These are phyloP conservation scores for Nilaparvata lugens DNA, from an alignment of 1,140 invertebrate genomes.

Conservation along the genomic window DNA sequence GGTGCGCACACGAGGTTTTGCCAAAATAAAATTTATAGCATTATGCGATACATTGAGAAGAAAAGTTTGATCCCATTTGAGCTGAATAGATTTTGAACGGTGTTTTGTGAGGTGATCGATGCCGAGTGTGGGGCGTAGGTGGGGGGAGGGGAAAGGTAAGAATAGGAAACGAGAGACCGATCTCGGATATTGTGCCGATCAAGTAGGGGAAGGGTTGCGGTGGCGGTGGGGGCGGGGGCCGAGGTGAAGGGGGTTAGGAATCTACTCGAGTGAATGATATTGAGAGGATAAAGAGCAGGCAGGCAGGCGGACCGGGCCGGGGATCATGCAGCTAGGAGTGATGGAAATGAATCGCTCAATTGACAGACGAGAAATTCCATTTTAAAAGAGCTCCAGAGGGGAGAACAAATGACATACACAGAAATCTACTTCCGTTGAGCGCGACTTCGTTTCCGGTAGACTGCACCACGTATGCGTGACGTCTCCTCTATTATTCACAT, in stretches of 20 bases:
- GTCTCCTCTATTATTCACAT: constrained; percentile 1
- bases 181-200: too few species aligned
- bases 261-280: constrained; percentile 4
- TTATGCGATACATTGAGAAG: too few species aligned
- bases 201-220: not conserved
- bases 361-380: constrained; percentile 5
- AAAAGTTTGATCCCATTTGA: too few species aligned
- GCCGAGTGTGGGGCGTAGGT: too few species aligned
- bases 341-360: constrained; percentile 6
- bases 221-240: not conserved
- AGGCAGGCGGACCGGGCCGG: not conserved
- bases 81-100: too few species aligned
- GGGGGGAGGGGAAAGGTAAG: too few species aligned
- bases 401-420: constrained; percentile 5
- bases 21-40: too few species aligned
- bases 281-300: constrained; percentile 2
- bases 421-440: constrained; percentile 3
- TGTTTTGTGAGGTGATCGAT: too few species aligned
- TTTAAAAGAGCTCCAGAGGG: constrained; percentile 3
- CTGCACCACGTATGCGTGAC: not conserved
- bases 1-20: too few species aligned
- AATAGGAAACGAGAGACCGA: too few species aligned
- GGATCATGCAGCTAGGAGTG: constrained; percentile 5
- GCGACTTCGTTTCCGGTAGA: not conserved
- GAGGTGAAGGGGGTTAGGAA: not conserved